Evolutionary conservation across 2,113 vertebrate species (phyloP).

Genomic region (Entelurus aequoreus): DNA sequence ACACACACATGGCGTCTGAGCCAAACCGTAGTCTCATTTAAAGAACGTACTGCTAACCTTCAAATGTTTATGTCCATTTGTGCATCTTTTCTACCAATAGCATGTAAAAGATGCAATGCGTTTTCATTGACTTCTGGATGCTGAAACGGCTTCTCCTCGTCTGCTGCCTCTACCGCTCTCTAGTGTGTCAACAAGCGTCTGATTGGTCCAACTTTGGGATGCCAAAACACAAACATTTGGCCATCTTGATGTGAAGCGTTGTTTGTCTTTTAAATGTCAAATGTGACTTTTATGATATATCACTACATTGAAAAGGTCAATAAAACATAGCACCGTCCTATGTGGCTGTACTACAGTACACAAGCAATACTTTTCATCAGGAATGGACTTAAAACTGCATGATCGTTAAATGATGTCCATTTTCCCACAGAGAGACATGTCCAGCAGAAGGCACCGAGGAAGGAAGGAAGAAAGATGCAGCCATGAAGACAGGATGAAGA

Average conservation of each 20-base stretch:
- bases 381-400: slow-evolving; percentile 9
- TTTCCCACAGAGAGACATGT: slow-evolving; percentile 28
- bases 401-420: slow-evolving; percentile 12
- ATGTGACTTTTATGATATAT: slow-evolving; percentile 1
- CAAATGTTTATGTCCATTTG: slow-evolving; percentile 39
- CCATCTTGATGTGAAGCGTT: slow-evolving; percentile 11
- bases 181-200: slow-evolving; percentile 21
- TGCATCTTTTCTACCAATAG: slow-evolving; percentile 30
- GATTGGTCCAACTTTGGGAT: slow-evolving; percentile 15
- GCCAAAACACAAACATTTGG: slow-evolving; percentile 19
- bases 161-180: slow-evolving; percentile 19
- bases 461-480: slow-evolving; percentile 27
- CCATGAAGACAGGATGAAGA: background rate
- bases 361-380: slow-evolving; percentile 12
- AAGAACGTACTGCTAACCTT: slow-evolving; percentile 20
- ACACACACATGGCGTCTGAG: slow-evolving; percentile 9
- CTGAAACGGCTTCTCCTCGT: slow-evolving; percentile 25
- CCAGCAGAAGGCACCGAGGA: slow-evolving; percentile 58
- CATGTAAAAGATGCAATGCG: slow-evolving; percentile 45
- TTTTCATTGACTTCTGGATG: slow-evolving; percentile 53
- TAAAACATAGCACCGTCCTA: slow-evolving; percentile 50
- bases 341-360: slow-evolving; percentile 28
- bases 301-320: slow-evolving; percentile 18
- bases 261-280: background rate
- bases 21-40: slow-evolving; percentile 32